Evolutionary conservation across 53 echinoderm and acorn worm species (phyloP), one percentile per base, ranked within the genome.

Genomic region (Crossaster papposus): DNA sequence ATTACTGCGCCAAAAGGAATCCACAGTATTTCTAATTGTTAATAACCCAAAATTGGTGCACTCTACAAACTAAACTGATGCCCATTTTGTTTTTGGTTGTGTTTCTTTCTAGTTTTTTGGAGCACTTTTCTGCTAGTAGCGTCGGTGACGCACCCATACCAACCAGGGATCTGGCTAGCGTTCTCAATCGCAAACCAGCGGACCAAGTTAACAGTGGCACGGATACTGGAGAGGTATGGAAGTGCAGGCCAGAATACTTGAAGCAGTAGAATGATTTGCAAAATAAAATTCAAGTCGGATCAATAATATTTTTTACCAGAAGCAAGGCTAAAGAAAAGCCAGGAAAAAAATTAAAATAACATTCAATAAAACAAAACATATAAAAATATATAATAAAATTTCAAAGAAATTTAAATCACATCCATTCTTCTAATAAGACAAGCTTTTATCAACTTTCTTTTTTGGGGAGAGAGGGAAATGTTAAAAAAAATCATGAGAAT

Each of bases 111-210:
- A 97, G 95, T 30, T 97, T 97, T 72, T 30, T 97, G 72, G 72
- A 93, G 64, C 97, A 97, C 83, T 62, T 97, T 65, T 73, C 91
- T 17, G 95, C 88, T 33, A 97, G 95, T 70, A 95, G 92, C 80
- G 90, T 94, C 7, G 80, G 90, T 31, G 88, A 91, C 14, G 88
- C 88, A 1, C 79, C 92, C n/a, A 88, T 97, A 24, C 94, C 91
- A 51, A 17, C 65, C 33, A 78, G 23, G n/a, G 94, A 95, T 86
- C 72, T 97, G 3, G 79, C 89, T 22, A 79, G 62, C 51, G 78
- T 95, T 28, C 88, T 97, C 23, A 80, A 86, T n/a, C 53, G 52
- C 36, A 53, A 65, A 70, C 53, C 28, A 32, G 34, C 52, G 54
- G 89, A 79, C 29, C 51, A 70, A 34, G 28, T n/a, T 22, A 36